A percentile compares a stretch with the other conserved stretches of the same genome.
phyloP scores from a whole-genome alignment of 2,797 vertebrate species.

The Tamandua tetradactyla region DNA sequence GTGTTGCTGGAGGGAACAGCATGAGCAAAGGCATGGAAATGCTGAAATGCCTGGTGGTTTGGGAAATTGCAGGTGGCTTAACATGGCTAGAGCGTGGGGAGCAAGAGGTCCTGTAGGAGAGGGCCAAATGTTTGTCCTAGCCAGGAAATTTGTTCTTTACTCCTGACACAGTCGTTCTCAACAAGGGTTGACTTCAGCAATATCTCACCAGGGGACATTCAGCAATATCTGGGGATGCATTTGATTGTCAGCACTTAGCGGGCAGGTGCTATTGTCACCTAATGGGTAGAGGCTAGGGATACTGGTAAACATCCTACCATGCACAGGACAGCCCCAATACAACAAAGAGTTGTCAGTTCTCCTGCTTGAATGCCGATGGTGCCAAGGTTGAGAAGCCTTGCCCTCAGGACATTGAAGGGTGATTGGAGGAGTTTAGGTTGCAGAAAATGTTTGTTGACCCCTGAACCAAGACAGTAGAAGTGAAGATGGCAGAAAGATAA shows the following conservation, averaged over 20 bases:
- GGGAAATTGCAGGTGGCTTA: not conserved
- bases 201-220: too few relatives aligned
- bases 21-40: not conserved
- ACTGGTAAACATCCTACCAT: not conserved
- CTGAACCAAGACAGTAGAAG: not conserved
- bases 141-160: accelerated
- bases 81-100: accelerated
- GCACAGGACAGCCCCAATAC: not conserved
- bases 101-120: accelerated
- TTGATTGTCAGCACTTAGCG: too few relatives aligned
- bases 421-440: not conserved
- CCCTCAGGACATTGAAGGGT: not conserved
- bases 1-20: not conserved
- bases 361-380: not conserved
- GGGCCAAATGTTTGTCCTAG: accelerated
- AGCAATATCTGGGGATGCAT: not conserved
- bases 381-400: not conserved
- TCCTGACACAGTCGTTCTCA: too few relatives aligned
- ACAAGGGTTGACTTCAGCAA: too few relatives aligned
- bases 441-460: not conserved
- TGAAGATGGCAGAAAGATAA: not conserved
- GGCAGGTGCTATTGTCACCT: not conserved
- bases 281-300: not conserved
- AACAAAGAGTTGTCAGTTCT: not conserved
- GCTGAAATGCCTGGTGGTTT: too few relatives aligned